Percentiles rank a stretch among this genome's conserved stretches.
Conservation (phyloP, 2,113 vertebrate genomes). For the Urocitellus parryii region DNA sequence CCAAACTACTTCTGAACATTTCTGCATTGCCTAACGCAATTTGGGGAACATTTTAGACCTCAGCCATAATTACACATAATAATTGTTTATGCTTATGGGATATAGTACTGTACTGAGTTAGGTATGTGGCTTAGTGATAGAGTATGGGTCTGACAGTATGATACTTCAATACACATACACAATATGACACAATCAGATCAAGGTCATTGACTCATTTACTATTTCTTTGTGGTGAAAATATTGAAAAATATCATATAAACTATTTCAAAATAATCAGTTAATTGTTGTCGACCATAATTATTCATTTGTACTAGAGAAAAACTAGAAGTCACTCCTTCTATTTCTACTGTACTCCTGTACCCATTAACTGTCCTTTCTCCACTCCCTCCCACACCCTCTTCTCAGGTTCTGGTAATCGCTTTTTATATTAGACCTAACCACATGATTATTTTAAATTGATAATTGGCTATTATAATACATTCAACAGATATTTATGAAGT, state of each 20-base stretch:
- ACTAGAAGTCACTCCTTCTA: background rate
- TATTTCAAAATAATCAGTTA: background rate
- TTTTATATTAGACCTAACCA: background rate
- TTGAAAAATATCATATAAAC: background rate
- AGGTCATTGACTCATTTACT: background rate
- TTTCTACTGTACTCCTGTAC: too few species aligned
- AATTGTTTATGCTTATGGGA: background rate
- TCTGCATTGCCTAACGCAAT: too few species aligned
- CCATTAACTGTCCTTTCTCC: background rate
- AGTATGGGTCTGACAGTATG: background rate
- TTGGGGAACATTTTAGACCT: too few species aligned
- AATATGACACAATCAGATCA: background rate
- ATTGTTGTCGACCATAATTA: background rate
- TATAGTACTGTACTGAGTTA: background rate
- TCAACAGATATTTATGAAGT: background rate
- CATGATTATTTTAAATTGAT: slow-evolving; percentile 20
- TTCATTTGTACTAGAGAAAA: background rate
- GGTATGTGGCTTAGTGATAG: background rate
- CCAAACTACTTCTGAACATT: too few species aligned
- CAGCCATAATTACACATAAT: background rate
- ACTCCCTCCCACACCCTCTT: background rate
- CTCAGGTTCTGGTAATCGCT: background rate
- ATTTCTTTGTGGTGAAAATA: background rate
- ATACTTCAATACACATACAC: background rate
- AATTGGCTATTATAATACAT: background rate